These are phyloP conservation scores for Calameuta filiformis DNA, from an alignment of 2,888 invertebrate genomes.

Conservation along the genomic window DNA sequence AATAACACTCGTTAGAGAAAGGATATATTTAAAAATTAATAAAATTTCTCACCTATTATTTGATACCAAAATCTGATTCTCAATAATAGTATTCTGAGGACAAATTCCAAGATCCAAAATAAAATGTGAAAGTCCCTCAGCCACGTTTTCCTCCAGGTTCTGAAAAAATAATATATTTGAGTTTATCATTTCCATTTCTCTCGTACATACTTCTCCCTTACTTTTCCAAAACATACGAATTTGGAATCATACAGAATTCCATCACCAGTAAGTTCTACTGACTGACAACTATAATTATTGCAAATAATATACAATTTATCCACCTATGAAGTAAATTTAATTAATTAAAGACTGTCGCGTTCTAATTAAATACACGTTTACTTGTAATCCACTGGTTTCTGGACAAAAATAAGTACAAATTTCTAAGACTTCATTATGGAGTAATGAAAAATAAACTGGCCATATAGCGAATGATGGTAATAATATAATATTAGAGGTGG, in stretches of 20 bases:
- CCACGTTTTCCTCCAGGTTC: background rate
- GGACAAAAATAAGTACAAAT: conserved; percentile 63
- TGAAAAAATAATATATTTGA: background rate
- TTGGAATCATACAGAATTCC: conserved; percentile 58
- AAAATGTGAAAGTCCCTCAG: background rate
- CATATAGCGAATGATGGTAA: conserved; percentile 59
- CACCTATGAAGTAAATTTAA: conserved; percentile 37
- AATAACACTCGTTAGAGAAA: conserved; percentile 1
- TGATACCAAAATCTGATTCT: conserved; percentile 26
- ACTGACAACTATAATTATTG: conserved; percentile 62
- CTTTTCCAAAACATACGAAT: conserved; percentile 36
- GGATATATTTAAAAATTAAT: background rate
- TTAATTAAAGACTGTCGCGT: background rate
- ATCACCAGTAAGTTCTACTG: conserved; percentile 66
- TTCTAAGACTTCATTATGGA: conserved; percentile 55
- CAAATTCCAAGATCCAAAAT: background rate
- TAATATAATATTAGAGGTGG: conserved; percentile 48
- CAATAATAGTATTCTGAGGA: conserved; percentile 18
- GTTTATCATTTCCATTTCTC: background rate
- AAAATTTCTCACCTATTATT: conserved; percentile 31
- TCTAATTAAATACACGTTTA: conserved; percentile 21
- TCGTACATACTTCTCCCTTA: conserved; percentile 8
- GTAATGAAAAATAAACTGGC: conserved; percentile 64
- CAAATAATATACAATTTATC: conserved; percentile 64
- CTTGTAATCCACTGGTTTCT: conserved; percentile 54